phyloP scores from a whole-genome alignment of 2,113 vertebrate species.

The Isurus oxyrinchus region DNA sequence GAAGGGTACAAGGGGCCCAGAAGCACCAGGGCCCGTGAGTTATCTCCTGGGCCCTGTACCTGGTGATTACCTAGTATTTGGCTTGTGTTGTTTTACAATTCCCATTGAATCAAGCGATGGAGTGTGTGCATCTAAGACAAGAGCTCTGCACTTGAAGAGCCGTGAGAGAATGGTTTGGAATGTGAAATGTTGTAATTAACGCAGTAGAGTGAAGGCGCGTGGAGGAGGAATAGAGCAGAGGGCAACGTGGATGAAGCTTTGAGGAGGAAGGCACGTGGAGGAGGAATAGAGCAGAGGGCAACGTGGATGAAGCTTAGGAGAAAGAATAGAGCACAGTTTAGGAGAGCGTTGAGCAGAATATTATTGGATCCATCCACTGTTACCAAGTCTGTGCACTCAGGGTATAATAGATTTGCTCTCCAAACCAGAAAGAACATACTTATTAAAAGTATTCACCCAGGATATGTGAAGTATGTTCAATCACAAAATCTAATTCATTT shows the following conservation, averaged over 20 bases:
- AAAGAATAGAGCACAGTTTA: not conserved
- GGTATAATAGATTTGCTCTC: not conserved
- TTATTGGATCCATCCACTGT: not conserved
- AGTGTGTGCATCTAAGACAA: no score
- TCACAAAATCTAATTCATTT: constrained; percentile 4
- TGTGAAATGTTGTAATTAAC: not conserved
- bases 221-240: not conserved
- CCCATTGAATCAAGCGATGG: not conserved
- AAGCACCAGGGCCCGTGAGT: no score
- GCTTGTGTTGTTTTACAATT: not conserved
- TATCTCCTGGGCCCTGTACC: no score
- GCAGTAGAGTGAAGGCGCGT: not conserved
- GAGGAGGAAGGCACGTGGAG: no score
- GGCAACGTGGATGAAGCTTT: not conserved
- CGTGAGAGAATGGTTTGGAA: not conserved
- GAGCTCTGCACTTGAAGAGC: not conserved
- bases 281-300: no score
- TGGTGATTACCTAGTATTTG: not conserved
- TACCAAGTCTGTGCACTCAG: not conserved
- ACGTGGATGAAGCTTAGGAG: not conserved
- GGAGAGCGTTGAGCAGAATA: not conserved
- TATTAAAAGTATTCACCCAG: constrained; percentile 12
- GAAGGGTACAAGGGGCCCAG: no score
- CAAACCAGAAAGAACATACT: not conserved
- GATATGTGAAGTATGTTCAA: not conserved